Conservation (phyloP, 2,797 vertebrate species). For the Enteromius viviparus region DNA sequence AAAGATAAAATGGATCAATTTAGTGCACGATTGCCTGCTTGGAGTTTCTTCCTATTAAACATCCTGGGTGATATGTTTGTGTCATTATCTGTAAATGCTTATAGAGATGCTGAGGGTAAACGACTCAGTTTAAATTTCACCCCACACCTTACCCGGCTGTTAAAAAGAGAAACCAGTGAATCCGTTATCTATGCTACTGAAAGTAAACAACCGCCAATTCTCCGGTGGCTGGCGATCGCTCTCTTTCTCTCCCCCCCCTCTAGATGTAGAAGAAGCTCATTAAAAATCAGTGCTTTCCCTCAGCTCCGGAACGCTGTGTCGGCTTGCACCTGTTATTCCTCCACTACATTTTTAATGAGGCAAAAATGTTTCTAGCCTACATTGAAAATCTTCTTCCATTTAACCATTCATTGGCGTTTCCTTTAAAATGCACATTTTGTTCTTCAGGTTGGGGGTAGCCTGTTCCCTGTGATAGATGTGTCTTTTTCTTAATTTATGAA, state of each 20-base stretch:
- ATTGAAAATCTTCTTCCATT: conserved; percentile 61
- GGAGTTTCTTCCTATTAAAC: conserved; percentile 21
- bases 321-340: conserved; percentile 71
- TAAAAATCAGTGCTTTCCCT: conserved; percentile 61
- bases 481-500: conserved; percentile 39
- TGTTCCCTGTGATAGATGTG: conserved; percentile 41
- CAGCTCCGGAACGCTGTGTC: conserved; percentile 61
- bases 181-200: conserved; percentile 59
- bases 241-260: neutral
- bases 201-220: conserved; percentile 60
- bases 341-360: conserved; percentile 74
- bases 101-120: conserved; percentile 24
- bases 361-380: conserved; percentile 64
- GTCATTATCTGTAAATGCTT: conserved; percentile 34
- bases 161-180: conserved; percentile 54
- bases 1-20: neutral
- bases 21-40: neutral
- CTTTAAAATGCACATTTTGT: conserved; percentile 64
- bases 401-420: conserved; percentile 59
- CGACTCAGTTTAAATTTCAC: conserved; percentile 33
- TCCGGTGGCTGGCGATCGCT: conserved; percentile 50
- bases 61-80: conserved; percentile 45
- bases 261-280: conserved; percentile 67
- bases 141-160: conserved; percentile 17
- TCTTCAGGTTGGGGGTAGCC: conserved; percentile 41